Evolutionary conservation across 2,888 invertebrate species (phyloP).

Genomic region (Dusona sp.): DNA sequence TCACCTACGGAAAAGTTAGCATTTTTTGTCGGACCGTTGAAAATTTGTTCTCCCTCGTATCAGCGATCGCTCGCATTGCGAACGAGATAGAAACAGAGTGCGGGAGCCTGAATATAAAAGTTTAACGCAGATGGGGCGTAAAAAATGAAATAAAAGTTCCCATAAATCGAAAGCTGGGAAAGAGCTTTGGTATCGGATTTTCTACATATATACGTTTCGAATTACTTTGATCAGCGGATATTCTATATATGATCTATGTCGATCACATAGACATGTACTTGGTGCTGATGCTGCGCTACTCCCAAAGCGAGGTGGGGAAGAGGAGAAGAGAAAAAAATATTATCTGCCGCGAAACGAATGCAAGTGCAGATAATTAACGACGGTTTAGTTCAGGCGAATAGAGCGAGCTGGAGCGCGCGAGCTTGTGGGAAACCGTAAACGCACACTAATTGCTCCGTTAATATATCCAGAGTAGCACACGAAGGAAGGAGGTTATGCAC

Average conservation of each 20-base stretch:
- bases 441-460: constrained; percentile 71
- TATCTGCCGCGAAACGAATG: constrained; percentile 23
- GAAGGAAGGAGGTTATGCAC: constrained; percentile 4
- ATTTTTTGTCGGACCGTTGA: not conserved
- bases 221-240: constrained; percentile 45
- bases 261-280: constrained; percentile 9
- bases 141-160: constrained; percentile 35
- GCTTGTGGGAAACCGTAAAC: constrained; percentile 49
- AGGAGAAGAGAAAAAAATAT: not conserved
- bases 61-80: constrained; percentile 48
- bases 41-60: constrained; percentile 22
- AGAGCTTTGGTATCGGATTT: constrained; percentile 54
- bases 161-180: constrained; percentile 35
- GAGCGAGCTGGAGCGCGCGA: constrained; percentile 25
- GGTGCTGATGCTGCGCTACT: constrained; percentile 6
- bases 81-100: constrained; percentile 27
- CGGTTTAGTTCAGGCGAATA: constrained; percentile 42
- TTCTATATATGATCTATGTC: constrained; percentile 12
- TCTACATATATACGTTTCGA: constrained; percentile 26
- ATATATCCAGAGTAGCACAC: constrained; percentile 63
- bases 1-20: not conserved
- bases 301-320: not conserved
- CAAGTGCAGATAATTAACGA: constrained; percentile 56
- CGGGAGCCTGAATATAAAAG: constrained; percentile 17
- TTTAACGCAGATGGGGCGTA: constrained; percentile 10